A percentile compares a stretch with the other conserved stretches of the same genome.
phyloP scores from a whole-genome alignment of 2,113 vertebrate species.

The Hoplias malabaricus region DNA sequence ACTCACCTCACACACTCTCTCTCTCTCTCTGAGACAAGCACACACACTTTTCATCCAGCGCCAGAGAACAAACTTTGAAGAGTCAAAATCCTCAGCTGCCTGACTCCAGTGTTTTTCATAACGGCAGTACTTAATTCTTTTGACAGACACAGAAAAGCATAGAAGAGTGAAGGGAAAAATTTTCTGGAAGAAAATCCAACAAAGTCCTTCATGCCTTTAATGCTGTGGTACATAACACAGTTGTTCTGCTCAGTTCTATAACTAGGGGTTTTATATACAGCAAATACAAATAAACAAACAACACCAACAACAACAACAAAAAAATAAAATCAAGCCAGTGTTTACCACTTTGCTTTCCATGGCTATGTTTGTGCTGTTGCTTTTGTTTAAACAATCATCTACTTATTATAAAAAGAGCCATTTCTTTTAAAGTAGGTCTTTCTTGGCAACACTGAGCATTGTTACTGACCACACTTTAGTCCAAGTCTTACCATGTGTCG shows the following conservation, averaged over 20 bases:
- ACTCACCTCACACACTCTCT: not conserved
- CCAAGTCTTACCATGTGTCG: no score
- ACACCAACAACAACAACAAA: no score
- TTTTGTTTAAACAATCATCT: no score
- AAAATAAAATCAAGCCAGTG: no score
- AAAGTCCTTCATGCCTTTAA: not conserved
- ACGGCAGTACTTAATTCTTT: constrained; percentile 22
- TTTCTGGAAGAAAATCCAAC: not conserved
- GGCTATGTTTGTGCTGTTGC: no score
- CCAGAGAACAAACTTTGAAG: constrained; percentile 9
- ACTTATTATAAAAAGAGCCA: no score
- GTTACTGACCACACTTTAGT: no score
- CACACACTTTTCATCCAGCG: not conserved
- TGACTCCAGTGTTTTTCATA: not conserved
- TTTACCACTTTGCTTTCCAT: no score
- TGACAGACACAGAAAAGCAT: constrained; percentile 22
- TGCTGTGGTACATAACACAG: constrained; percentile 14
- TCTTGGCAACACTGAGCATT: no score
- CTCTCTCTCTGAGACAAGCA: not conserved
- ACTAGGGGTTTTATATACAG: not conserved
- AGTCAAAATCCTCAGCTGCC: constrained; percentile 24
- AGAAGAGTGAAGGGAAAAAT: not conserved
- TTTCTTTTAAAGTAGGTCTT: no score
- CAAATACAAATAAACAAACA: no score
- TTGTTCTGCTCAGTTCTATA: not conserved